Conservation (phyloP, 2,113 vertebrate genomes). For the Columba livia region DNA sequence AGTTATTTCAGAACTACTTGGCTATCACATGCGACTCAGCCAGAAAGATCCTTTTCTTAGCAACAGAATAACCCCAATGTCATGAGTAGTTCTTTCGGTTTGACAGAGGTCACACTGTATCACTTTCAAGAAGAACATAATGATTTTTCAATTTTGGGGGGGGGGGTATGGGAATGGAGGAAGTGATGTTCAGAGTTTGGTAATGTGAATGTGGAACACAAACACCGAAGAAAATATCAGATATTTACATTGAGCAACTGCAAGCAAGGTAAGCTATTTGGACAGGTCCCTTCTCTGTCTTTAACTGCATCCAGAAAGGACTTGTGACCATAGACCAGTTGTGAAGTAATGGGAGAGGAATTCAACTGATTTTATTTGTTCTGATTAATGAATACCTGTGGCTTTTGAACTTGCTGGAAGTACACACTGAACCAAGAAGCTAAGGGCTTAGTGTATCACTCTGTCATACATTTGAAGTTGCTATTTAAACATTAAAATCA, state of each 20-base stretch:
- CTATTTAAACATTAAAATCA: neutral
- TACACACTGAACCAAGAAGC: neutral
- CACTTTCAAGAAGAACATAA: neutral
- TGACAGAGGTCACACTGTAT: neutral
- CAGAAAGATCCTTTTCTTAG: neutral
- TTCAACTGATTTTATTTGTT: neutral
- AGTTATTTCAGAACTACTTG: neutral
- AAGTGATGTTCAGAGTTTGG: neutral
- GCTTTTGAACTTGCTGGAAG: neutral
- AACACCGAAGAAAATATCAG: neutral
- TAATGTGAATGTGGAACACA: neutral
- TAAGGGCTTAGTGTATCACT: neutral
- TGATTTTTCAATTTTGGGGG: fast-evolving
- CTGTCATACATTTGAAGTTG: neutral
- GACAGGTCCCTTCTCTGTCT: neutral
- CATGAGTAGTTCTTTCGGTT: neutral
- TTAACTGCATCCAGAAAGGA: neutral
- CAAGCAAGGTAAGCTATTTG: neutral
- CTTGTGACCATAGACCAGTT: neutral
- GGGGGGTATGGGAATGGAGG: fast-evolving
- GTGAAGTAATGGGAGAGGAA: neutral
- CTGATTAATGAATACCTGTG: neutral
- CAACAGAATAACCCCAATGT: neutral
- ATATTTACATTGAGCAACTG: neutral
- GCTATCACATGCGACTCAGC: neutral